These are phyloP conservation scores for Nemurella pictetii DNA, from an alignment of 2,888 invertebrate species.

Conservation along the genomic window DNA sequence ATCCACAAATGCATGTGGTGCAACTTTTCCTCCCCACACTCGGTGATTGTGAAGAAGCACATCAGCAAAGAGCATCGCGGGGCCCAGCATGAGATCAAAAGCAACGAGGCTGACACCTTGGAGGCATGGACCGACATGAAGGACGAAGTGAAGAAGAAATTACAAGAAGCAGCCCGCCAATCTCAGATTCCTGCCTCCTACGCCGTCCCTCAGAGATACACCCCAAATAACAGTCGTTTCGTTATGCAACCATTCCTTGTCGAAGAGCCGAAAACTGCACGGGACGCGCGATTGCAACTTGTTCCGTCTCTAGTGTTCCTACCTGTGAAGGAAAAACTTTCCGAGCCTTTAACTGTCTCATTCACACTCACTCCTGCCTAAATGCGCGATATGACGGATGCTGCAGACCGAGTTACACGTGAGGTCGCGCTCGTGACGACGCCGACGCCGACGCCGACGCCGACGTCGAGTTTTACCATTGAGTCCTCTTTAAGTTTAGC, in stretches of 20 bases:
- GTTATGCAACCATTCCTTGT: slow-evolving; percentile 93
- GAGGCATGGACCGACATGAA: slow-evolving; percentile 35
- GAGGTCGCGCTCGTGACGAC: neutral
- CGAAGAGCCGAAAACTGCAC: slow-evolving; percentile 64
- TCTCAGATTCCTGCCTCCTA: slow-evolving; percentile 65
- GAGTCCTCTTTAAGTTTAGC: slow-evolving; percentile 28
- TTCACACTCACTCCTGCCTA: slow-evolving; percentile 93
- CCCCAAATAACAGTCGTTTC: slow-evolving; percentile 53
- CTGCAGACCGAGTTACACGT: slow-evolving; percentile 5
- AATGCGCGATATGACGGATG: slow-evolving; percentile 42
- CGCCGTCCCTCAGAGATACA: slow-evolving; percentile 60
- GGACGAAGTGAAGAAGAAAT: slow-evolving; percentile 52
- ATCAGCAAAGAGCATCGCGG: slow-evolving; percentile 55
- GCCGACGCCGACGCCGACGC: neutral
- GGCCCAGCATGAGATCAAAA: slow-evolving; percentile 30
- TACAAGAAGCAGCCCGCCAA: slow-evolving; percentile 59
- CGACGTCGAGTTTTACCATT: neutral
- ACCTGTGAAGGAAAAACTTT: slow-evolving; percentile 86
- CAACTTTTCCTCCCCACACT: slow-evolving; percentile 47
- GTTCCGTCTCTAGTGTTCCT: slow-evolving; percentile 92
- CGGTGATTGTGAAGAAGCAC: slow-evolving; percentile 52
- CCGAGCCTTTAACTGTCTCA: slow-evolving; percentile 84
- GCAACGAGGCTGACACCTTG: slow-evolving; percentile 22
- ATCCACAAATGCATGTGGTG: slow-evolving; percentile 50
- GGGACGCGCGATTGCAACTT: slow-evolving; percentile 50